Evolutionary conservation across 2,888 invertebrate genomes (phyloP).

Genomic region (Lepidonotus clava): DNA sequence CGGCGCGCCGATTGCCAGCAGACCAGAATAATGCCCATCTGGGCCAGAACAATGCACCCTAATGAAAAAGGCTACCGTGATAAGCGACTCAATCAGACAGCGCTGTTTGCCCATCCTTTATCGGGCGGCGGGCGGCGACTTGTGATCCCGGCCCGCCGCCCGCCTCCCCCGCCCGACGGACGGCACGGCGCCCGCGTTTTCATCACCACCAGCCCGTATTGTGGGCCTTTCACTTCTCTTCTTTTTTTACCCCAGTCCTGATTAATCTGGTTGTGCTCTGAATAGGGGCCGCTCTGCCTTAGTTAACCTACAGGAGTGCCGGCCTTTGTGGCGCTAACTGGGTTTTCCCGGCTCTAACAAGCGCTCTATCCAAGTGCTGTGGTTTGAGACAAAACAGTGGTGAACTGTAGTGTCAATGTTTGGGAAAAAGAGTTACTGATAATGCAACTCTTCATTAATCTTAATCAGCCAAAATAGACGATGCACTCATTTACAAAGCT

Average conservation of each 20-base stretch:
- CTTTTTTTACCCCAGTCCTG: background rate
- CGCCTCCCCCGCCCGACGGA: background rate
- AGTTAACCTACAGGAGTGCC: background rate
- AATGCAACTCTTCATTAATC: too few relatives aligned
- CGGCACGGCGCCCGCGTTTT: background rate
- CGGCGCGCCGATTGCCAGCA: background rate
- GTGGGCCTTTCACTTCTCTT: background rate
- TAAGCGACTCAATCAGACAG: constrained; percentile 41
- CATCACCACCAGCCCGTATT: background rate
- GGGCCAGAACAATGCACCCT: constrained; percentile 14
- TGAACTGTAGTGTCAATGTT: too few relatives aligned
- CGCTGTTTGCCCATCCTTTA: background rate
- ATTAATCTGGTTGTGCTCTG: background rate
- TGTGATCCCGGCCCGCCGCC: background rate
- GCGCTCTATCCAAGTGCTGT: too few relatives aligned
- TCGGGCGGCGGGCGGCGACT: background rate
- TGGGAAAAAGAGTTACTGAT: too few relatives aligned
- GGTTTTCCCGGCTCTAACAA: background rate
- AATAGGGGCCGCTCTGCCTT: background rate
- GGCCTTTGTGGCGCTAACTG: background rate
- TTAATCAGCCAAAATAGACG: too few relatives aligned
- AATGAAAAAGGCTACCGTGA: constrained; percentile 40
- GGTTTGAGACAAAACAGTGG: too few relatives aligned
- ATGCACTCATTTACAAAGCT: too few relatives aligned
- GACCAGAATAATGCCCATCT: background rate